These are phyloP conservation scores for Eilema griseolum DNA, from an alignment of 2,888 invertebrate species.

Conservation along the genomic window DNA sequence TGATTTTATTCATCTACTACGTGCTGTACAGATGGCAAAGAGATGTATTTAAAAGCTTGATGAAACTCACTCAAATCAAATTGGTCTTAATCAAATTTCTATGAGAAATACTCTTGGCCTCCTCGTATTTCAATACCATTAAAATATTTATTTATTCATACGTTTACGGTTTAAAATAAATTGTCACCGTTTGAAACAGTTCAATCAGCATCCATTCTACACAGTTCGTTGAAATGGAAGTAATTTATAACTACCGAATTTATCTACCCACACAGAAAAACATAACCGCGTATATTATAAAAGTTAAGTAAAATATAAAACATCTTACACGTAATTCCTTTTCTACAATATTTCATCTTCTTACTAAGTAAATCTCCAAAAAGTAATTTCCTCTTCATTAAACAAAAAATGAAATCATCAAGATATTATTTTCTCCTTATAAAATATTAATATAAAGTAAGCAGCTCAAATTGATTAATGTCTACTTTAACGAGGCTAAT, in stretches of 20 bases:
- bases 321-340: background rate
- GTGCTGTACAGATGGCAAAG: background rate
- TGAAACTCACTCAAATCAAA: background rate
- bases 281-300: no score
- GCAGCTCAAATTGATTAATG: background rate
- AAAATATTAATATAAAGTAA: background rate
- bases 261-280: no score
- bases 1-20: background rate
- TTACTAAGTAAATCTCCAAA: background rate
- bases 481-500: conserved; percentile 1
- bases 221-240: no score
- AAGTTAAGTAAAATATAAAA: no score
- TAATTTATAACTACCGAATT: no score
- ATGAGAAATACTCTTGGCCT: no score
- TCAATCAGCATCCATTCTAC: no score
- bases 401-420: background rate
- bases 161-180: no score
- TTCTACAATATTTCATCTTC: background rate
- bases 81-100: background rate
- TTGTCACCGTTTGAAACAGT: no score
- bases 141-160: no score
- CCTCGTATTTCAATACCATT: no score
- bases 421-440: background rate
- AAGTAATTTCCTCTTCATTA: conserved; percentile 1
- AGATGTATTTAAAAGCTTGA: background rate